Base-by-base conservation (phyloP, 2,888 invertebrate species). In the Hololepta plana region DNA sequence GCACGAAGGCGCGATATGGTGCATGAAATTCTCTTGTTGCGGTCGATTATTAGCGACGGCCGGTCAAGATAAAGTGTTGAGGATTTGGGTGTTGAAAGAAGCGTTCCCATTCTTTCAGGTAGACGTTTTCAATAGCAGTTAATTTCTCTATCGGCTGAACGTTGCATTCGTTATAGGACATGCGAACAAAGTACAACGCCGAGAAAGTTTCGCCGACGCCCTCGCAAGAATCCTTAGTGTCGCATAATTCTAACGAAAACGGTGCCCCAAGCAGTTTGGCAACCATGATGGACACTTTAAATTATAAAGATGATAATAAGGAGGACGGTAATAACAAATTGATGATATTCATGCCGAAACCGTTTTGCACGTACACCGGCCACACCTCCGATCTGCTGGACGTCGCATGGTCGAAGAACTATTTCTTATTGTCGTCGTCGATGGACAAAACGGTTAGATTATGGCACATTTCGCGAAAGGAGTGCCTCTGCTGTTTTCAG, bases 381-480 rank as follows among this genome's bases (percentile, higher is more conserved):
- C 98, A 98, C 52, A 85, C 88, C 0, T 91, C 95, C 2, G 96
- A 96, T 55, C 61, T 98, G 3, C 62, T 98, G 1, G 98, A 98
- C 55, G 79, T 98, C 0, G 85, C 91, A 4, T 98, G 96, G 98
- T 96, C 95, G 1, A 98, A 95, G 61, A 95, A 93, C 57, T 91
- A 93, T 53, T 96, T 96, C 48, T 73, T 96, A 26, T 57, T 96
- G n/a, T 91, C 93, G 1, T 90, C 91, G 16, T 93, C 91, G 3
- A 95, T 95, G 93, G 95, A 96, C 51, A 91, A 95, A 19, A 98
- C 96, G 0, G 96, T 96, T 2, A 63, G 88, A 24, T 58, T 98
- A 32, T 98, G 98, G 96, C 96, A 98, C 53, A 87, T 96, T 34
- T 91, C 93, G 1, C 63, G 96, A 17, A 80, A 85, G 43, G 96